These are phyloP conservation scores for Montipora foliosa DNA, from an alignment of 64 coral and sea anemone genomes.

Conservation along the genomic window DNA sequence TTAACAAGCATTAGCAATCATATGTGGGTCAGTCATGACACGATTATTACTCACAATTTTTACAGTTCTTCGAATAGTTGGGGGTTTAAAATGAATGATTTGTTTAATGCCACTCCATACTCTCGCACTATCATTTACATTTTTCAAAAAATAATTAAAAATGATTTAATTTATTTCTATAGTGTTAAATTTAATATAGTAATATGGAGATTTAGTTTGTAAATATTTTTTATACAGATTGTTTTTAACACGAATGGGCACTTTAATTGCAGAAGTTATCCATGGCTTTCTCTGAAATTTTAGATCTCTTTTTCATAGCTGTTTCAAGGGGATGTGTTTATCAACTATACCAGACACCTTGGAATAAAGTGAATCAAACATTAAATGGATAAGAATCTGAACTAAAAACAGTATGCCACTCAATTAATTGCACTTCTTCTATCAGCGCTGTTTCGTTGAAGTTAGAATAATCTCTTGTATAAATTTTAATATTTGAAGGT, in stretches of 20 bases:
- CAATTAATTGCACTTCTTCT: neutral
- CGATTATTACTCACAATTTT: too few species aligned
- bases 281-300: slow-evolving; percentile 26
- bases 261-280: slow-evolving; percentile 8
- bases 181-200: slow-evolving; percentile 17
- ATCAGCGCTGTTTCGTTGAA: slow-evolving; percentile 29
- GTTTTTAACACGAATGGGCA: slow-evolving; percentile 19
- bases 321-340: slow-evolving; percentile 34
- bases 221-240: slow-evolving; percentile 13
- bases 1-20: too few species aligned
- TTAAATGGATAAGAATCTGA: neutral
- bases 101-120: too few species aligned
- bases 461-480: slow-evolving; percentile 48
- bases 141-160: slow-evolving; percentile 6
- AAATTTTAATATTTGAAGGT: slow-evolving; percentile 35
- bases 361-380: neutral
- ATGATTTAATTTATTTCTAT: slow-evolving; percentile 41
- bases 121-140: neutral
- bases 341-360: slow-evolving; percentile 28
- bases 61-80: too few species aligned
- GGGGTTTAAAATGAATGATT: too few species aligned
- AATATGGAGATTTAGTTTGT: slow-evolving; percentile 12
- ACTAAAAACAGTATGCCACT: neutral
- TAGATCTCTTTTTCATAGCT: slow-evolving; percentile 13
- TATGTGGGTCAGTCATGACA: too few species aligned